These are phyloP conservation scores for Cheilosia soror DNA, from an alignment of 2,888 invertebrate genomes.

Conservation along the genomic window DNA sequence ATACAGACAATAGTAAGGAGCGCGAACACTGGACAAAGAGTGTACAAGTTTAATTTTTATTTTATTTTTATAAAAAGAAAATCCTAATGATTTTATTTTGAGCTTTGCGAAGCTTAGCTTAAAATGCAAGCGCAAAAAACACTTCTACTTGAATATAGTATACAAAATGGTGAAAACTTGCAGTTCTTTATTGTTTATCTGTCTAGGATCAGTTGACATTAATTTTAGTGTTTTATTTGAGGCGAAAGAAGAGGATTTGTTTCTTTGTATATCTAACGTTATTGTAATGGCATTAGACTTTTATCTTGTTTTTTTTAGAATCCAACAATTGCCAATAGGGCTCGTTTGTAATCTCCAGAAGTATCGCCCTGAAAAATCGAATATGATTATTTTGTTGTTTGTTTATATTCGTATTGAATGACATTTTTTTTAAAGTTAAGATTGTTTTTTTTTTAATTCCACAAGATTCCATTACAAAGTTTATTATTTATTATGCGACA, in stretches of 20 bases:
- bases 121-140: constrained; percentile 39
- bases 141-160: constrained; percentile 28
- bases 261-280: constrained; percentile 32
- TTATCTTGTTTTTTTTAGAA: constrained; percentile 78
- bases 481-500: constrained; percentile 51
- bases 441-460: constrained; percentile 46
- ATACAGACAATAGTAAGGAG: constrained; percentile 64
- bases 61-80: constrained; percentile 6
- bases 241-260: constrained; percentile 47
- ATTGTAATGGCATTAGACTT: constrained; percentile 55
- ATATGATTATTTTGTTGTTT: constrained; percentile 68
- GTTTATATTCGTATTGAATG: constrained; percentile 76
- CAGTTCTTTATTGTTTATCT: constrained; percentile 53
- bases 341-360: constrained; percentile 96
- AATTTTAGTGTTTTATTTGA: constrained; percentile 51
- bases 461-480: constrained; percentile 57
- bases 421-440: constrained; percentile 47
- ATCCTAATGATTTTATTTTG: constrained; percentile 30
- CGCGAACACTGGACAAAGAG: constrained; percentile 59
- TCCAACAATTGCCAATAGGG: constrained; percentile 92
- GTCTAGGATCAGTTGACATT: constrained; percentile 58
- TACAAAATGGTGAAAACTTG: constrained; percentile 33
- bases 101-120: constrained; percentile 52
- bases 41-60: constrained; percentile 50
- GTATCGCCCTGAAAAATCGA: constrained; percentile 92